These are phyloP conservation scores for Garrulus glandarius DNA, from an alignment of 2,797 vertebrate species.

Conservation along the genomic window DNA sequence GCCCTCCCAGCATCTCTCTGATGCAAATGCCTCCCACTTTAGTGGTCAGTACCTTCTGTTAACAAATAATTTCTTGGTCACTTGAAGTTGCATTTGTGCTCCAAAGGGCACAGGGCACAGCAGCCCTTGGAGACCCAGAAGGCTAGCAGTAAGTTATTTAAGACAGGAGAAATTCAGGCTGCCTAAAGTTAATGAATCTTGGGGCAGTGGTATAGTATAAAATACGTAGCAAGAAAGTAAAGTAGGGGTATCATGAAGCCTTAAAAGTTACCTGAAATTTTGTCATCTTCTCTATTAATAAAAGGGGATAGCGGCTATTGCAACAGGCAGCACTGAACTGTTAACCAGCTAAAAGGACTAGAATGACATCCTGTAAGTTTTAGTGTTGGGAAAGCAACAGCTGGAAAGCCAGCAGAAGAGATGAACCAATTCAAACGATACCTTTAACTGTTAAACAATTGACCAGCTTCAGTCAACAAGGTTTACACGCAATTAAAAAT, in stretches of 20 bases:
- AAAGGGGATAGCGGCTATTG: background rate
- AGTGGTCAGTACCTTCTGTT: background rate
- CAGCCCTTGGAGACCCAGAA: background rate
- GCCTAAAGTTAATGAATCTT: background rate
- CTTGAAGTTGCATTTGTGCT: background rate
- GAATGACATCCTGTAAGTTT: background rate
- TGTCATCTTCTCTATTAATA: background rate
- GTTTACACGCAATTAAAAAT: background rate
- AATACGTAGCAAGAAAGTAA: background rate
- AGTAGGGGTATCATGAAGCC: background rate
- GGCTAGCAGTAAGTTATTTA: background rate
- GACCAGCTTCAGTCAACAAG: background rate
- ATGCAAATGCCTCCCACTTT: background rate
- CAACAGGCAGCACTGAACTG: background rate
- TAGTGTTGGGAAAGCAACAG: background rate
- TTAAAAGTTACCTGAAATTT: background rate
- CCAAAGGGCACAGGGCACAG: background rate
- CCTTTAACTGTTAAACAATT: background rate
- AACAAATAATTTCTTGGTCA: background rate
- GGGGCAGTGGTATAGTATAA: accelerated
- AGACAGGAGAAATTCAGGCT: background rate
- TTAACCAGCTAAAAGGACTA: background rate
- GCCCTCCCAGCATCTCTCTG: background rate
- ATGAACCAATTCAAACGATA: background rate
- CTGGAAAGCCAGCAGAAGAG: background rate